A percentile compares a stretch with the other conserved stretches of the same genome.
Conservation (phyloP, 2,888 invertebrate species). For the Sesamia inferens region DNA sequence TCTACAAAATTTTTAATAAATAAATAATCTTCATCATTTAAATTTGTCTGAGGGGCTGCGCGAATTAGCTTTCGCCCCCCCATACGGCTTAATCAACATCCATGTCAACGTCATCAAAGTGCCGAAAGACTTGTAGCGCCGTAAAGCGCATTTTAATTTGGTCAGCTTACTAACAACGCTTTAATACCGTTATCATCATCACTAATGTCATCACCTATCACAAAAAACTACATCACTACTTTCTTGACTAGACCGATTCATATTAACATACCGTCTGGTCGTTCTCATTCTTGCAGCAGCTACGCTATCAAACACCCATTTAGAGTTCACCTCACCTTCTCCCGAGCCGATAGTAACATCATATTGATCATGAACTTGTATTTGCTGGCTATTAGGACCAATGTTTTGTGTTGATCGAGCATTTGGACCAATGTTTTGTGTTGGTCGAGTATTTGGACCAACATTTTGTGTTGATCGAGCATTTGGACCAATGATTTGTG, state of each 20-base stretch:
- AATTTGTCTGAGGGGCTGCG: too few species aligned
- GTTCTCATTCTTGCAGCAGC: conserved; percentile 79
- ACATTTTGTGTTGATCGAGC: conserved; percentile 14
- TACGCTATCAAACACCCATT: conserved; percentile 86
- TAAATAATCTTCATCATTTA: too few species aligned
- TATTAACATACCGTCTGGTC: conserved; percentile 74
- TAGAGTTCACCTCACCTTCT: conserved; percentile 74
- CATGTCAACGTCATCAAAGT: background rate
- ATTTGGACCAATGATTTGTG: conserved; percentile 31
- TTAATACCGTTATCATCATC: background rate
- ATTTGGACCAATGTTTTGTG: conserved; percentile 29
- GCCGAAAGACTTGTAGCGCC: background rate
- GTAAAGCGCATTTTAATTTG: background rate
- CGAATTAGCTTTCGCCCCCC: too few species aligned
- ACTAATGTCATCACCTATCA: background rate
- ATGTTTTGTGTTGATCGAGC: conserved; percentile 14
- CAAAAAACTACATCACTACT: conserved; percentile 18
- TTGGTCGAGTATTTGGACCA: background rate
- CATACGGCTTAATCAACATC: background rate
- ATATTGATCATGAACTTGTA: conserved; percentile 33
- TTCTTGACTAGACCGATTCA: conserved; percentile 34
- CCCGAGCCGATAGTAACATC: conserved; percentile 75
- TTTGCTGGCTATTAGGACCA: conserved; percentile 18
- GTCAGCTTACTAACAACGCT: background rate
- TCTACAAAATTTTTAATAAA: too few species aligned